Evolutionary conservation across 1,140 invertebrate genomes (phyloP).

Genomic region (Drosophila repletoides): DNA sequence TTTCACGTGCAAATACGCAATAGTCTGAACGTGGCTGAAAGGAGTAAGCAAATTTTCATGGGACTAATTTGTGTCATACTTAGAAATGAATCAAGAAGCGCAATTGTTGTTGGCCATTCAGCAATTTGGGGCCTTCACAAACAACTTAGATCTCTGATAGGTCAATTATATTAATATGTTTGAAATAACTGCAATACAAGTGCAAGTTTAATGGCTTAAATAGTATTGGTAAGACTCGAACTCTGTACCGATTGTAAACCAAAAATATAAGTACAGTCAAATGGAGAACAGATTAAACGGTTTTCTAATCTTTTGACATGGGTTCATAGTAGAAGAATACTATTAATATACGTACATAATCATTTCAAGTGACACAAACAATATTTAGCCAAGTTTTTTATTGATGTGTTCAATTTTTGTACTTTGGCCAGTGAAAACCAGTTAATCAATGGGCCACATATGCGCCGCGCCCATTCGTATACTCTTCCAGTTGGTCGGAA

Average conservation of each 20-base stretch:
- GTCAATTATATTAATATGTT: conserved; percentile 5
- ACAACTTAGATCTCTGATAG: conserved; percentile 9
- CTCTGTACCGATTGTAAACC: not conserved
- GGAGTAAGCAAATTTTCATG: too few relatives aligned
- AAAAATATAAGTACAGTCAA: not conserved
- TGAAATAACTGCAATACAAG: not conserved
- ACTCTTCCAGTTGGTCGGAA: too few relatives aligned
- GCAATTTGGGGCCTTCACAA: conserved; percentile 1
- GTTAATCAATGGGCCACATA: not conserved
- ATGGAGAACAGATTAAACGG: not conserved
- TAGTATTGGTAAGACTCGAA: not conserved
- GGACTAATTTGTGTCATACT: too few relatives aligned
- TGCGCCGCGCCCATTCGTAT: too few relatives aligned
- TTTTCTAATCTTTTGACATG: conserved; percentile 15
- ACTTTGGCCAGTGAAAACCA: conserved; percentile 6
- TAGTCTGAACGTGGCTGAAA: too few relatives aligned
- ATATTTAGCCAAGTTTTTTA: not conserved
- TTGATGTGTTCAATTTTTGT: conserved; percentile 15
- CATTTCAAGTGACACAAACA: not conserved
- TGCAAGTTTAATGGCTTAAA: too few relatives aligned
- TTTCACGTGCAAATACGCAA: too few relatives aligned
- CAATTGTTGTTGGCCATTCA: too few relatives aligned
- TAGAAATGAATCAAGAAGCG: too few relatives aligned
- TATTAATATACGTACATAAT: too few relatives aligned
- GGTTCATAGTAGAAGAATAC: conserved; percentile 1